Base-by-base conservation (phyloP, 2,113 vertebrate genomes). In the Okapia johnstoni region DNA sequence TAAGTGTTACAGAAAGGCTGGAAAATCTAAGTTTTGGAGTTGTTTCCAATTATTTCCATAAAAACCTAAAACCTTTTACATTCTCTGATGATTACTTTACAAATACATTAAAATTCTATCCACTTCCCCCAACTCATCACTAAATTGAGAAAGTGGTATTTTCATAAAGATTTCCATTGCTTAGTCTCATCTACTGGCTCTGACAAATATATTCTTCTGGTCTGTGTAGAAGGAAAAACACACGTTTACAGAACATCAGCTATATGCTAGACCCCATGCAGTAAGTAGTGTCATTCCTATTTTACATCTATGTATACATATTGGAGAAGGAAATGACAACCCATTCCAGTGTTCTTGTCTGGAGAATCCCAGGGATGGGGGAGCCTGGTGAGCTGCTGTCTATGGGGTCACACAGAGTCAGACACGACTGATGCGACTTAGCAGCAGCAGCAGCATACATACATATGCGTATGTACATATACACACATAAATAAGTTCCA, bases 71-170 rank as follows among this genome's bases (percentile, higher is more conserved):
- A 83, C 33, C 2, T 48, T 89, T 88, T 66, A 96, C 5, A 54
- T 5, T 94, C 40, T 70, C 55, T 93, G 61, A 79, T 86, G 79
- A 81, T 81, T 33, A 54, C n/a, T n/a, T 95, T 61, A 97, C 50
- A 66, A 93, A 97, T 48, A 14, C 76, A 90, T 54, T 73, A 80
- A 91, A 92, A 95, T 89, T 89, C 84, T 81, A 80, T 28, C 43
- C n/a, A 61, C 19, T 81, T 88, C 83, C 46, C 63, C 61, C 33
- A 46, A 95, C 19, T 90, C 55, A 94, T 90, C 43, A 77, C 81
- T 96, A 48, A 90, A 83, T 23, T 57, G 40, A 92, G 48, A 83
- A 86, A 81, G 40, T 33, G 52, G 25, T 84, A 86, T 92, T 97
- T 92, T 91, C 60, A 58, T n/a, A 55, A 80, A 80, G 58, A 93